Base-by-base conservation (phyloP, 2,797 vertebrate species). In the Bryconaethiops microstoma region DNA sequence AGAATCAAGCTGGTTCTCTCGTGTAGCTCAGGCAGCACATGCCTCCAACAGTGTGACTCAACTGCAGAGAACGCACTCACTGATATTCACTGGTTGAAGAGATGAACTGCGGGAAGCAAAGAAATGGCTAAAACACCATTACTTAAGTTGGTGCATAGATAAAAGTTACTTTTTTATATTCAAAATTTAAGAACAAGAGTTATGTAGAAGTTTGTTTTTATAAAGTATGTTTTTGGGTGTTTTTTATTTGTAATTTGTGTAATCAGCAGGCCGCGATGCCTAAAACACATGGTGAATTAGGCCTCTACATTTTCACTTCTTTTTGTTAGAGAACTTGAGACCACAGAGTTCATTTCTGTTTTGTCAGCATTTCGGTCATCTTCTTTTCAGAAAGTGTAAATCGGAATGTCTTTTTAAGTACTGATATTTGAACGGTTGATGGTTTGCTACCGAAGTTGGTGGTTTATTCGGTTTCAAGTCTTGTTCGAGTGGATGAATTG, bases 1-100 rank as follows among this genome's bases (percentile, higher is more conserved):
- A 97, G 86, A 97, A 92, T 90, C 95, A 97, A 81, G 95, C 95
- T 0, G 97, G 97, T 9, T 99, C 97, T 2, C 92, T 99, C 80
- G 97, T 99, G 91, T 99, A 95, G 95, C 77, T 14, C 0, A 60
- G 40, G 25, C 54, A 52, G 25, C 21, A 57, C 62, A 21, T 14
- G 10, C 6, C 25, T 48, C n/a, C 29, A 55, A 7, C 16, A 14
- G 4, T 2, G 71, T 21, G 73, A 57, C 68, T 62, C 0, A 60
- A 77, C 42, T 6, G 16, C 9, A 78, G 25, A 6, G 64, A 45
- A 77, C n/a, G 2, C 13, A 57, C 50, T 42, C 13, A 35, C 6
- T 39, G 29, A 64, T 39, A 16, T 29, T 42, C 42, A 16, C 19
- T 29, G 48, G 23, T 59, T 13, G 0, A 4, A 19, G 45, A 50